Percentiles rank a stretch among this genome's conserved stretches.
These are phyloP conservation scores for Andrena haemorrhoa DNA, from an alignment of 2,888 invertebrate genomes.

Conservation along the genomic window DNA sequence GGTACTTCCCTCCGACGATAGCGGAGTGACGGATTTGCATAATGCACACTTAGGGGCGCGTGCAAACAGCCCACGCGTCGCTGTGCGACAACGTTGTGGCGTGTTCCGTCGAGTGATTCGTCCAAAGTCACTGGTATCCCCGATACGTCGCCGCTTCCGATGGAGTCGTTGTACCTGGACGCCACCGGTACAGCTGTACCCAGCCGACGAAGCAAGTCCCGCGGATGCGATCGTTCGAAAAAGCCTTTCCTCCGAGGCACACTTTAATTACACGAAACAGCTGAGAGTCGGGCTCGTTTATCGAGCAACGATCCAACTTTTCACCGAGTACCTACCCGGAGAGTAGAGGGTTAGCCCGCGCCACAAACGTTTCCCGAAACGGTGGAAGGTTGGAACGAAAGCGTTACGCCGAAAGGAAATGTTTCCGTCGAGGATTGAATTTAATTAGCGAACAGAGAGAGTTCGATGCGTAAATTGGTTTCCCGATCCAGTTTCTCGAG, in stretches of 20 bases:
- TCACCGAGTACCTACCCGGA: background rate
- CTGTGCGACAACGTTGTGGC: conserved; percentile 3
- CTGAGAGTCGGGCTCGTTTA: background rate
- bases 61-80: background rate
- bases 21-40: conserved; percentile 31
- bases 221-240: background rate
- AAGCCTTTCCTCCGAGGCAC: background rate
- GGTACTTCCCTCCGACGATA: background rate
- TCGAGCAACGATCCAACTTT: background rate
- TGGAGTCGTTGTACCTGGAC: background rate
- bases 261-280: background rate
- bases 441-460: conserved; percentile 5
- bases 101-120: background rate
- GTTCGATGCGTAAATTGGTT: conserved; percentile 4
- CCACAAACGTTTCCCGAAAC: background rate
- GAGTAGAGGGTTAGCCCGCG: background rate
- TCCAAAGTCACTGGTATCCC: background rate
- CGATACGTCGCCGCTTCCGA: background rate
- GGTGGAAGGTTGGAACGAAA: background rate
- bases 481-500: background rate
- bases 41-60: conserved; percentile 12
- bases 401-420: background rate
- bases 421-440: conserved; percentile 6
- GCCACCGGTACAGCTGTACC: background rate
- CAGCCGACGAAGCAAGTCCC: background rate